A percentile compares a stretch with the other conserved stretches of the same genome.
Evolutionary conservation across 2,113 vertebrate species (phyloP).

Genomic region (Urocolius indicus): DNA sequence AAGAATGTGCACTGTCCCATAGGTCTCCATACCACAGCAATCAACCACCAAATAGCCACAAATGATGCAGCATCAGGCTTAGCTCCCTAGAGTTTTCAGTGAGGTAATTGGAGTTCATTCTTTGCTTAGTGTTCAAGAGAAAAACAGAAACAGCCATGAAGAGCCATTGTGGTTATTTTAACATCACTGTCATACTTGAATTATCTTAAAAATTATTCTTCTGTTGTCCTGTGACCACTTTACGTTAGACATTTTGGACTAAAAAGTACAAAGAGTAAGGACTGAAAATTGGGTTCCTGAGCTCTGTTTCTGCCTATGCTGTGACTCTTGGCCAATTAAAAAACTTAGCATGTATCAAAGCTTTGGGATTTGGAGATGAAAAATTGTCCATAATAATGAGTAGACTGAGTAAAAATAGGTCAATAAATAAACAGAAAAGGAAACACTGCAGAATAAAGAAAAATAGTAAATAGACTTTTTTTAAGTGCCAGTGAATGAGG

Average conservation of each 20-base stretch:
- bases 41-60: neutral
- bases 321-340: neutral
- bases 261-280: neutral
- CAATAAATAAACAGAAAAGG: slow-evolving; percentile 2
- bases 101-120: slow-evolving; percentile 22
- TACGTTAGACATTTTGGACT: neutral
- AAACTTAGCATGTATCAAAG: neutral
- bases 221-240: neutral
- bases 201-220: slow-evolving; percentile 7
- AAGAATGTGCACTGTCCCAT: neutral
- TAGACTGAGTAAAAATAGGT: slow-evolving; percentile 2
- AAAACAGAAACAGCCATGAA: neutral
- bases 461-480: neutral
- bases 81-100: neutral
- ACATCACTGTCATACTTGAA: slow-evolving; percentile 29
- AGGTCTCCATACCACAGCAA: neutral
- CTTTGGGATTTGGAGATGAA: slow-evolving; percentile 2
- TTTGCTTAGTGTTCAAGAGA: slow-evolving; percentile 9
- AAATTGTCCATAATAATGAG: neutral
- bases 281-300: neutral
- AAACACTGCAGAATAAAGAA: neutral
- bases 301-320: neutral
- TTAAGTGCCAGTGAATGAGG: neutral
- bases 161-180: slow-evolving; percentile 12
- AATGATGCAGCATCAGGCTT: neutral